Base-by-base conservation (phyloP, 2,113 vertebrate genomes). In the Oryzias celebensis region DNA sequence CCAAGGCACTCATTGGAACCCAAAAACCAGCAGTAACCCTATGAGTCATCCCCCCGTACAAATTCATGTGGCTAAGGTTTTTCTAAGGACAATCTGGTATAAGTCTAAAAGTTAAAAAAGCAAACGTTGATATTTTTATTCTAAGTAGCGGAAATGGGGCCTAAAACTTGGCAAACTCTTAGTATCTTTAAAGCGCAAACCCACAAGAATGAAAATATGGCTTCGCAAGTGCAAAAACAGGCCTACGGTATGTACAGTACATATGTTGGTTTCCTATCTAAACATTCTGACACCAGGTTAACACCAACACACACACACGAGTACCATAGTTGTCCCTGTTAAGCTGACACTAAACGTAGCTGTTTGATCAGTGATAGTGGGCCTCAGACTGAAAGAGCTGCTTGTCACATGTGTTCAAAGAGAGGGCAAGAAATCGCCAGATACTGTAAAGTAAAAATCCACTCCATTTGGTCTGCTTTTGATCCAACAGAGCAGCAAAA, bases 341-440 rank as follows among this genome's bases (percentile, higher is more conserved):
- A 48, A 69, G 77, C 73, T 63, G 74, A 85, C 78, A 69, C 77
- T 82, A 82, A 83, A 64, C 80, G 72, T 62, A 36, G 69, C 58
- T 74, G 73, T 84, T 85, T 85, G 83, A 87, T 85, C 81, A 73
- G 80, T 58, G 78, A 85, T 78, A 71, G 69, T 85, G 75, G 77
- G 69, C 55, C 22, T 18, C 56, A 24, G 67, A 80, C 69, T 85
- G 78, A 84, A 85, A 83, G 80, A 71, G 16, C 64, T 72, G 69
- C 74, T 73, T 85, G 78, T 84, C 84, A 78, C 69, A 68, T 68
- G 79, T 68, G 68, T 78, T 75, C 80, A 85, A 75, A 83, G 68
- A 80, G 76, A 68, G 72, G 50, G 45, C 54, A 77, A 76, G 80
- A 85, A 86, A 78, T 85, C 80, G 62, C 56, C 81, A 77, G 73